These are phyloP conservation scores for Lepus americanus DNA, from an alignment of 2,113 vertebrate genomes.

Conservation along the genomic window DNA sequence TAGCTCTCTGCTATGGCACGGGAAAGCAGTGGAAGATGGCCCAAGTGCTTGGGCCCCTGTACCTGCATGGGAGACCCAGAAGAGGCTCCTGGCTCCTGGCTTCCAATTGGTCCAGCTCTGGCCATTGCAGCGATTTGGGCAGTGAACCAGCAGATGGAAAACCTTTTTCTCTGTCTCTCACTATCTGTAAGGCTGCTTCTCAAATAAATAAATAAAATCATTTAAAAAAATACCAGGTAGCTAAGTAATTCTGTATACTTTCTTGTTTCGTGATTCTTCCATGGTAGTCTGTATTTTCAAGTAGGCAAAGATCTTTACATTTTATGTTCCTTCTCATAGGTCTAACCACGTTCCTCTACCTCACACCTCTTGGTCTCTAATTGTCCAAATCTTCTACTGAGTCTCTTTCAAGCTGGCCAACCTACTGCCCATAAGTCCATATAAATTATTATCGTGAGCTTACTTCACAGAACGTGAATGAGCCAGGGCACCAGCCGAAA, in stretches of 20 bases:
- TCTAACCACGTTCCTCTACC: background rate
- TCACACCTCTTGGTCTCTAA: background rate
- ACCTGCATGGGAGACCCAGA: too few species aligned
- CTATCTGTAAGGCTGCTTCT: too few species aligned
- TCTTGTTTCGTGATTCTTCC: background rate
- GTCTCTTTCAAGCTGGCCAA: background rate
- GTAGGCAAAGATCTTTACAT: background rate
- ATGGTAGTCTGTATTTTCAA: background rate
- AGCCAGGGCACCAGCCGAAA: background rate
- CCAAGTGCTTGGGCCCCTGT: too few species aligned
- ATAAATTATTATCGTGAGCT: background rate
- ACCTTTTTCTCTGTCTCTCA: too few species aligned
- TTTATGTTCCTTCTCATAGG: background rate
- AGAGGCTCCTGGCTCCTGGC: too few species aligned
- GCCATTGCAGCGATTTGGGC: too few species aligned
- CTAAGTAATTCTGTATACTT: background rate
- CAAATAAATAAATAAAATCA: too few species aligned
- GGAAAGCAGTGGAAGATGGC: too few species aligned
- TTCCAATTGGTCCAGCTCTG: too few species aligned
- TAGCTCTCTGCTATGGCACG: too few species aligned
- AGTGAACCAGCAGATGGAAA: too few species aligned
- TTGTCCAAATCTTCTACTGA: background rate
- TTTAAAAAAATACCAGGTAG: too few species aligned
- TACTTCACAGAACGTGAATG: background rate
- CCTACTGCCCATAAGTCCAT: background rate